Evolutionary conservation across 1,140 invertebrate genomes (phyloP), one percentile per base, ranked within the genome.

Genomic region (Acromyrmex echinatior): DNA sequence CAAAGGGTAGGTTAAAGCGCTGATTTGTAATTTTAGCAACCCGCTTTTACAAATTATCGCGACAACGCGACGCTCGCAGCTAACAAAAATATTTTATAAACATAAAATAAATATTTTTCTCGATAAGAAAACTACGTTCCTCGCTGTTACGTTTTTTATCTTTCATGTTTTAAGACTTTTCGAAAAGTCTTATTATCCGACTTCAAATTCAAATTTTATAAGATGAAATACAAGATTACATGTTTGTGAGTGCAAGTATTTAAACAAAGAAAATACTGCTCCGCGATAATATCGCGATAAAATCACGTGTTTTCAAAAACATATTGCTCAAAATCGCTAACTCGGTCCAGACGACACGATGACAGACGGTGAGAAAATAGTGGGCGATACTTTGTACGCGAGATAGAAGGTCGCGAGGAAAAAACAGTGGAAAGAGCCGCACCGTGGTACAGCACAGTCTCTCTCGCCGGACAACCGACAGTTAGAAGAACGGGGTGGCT

Each of bases 401-500:
- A 85, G 68, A 71, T 86, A 65, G 70, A 76, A 81, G 74, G 53
- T 56, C 49, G 82, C 62, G 21, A 53, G 53, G 70, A 66, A 76
- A 28, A 71, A 70, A 87, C 6, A 45, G 25, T 12, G 39, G 9
- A 21, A 21, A n/a, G 92, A 80, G 63, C 63, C 53, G 79, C 80
- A 66, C 53, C 39, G 80, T 58, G 56, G 53, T 82, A 82, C 80
- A 82, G 86, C 90, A 91, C 89, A 77, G 91, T 91, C 87, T 91
- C 87, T 92, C 89, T 90, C 87, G 82, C 87, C 90, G 90, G 92
- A 92, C 93, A 90, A 92, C 62, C 90, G 87, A 87, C 90, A 82
- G 85, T 87, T 82, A 35, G 89, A 90, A 68, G 88, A 90, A 89
- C 88, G 86, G 91, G 89, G 80, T 89, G 86, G 87, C 49, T 85